These are phyloP conservation scores for Tetramorium parvispinum DNA, from an alignment of 1,140 invertebrate genomes.

Conservation along the genomic window DNA sequence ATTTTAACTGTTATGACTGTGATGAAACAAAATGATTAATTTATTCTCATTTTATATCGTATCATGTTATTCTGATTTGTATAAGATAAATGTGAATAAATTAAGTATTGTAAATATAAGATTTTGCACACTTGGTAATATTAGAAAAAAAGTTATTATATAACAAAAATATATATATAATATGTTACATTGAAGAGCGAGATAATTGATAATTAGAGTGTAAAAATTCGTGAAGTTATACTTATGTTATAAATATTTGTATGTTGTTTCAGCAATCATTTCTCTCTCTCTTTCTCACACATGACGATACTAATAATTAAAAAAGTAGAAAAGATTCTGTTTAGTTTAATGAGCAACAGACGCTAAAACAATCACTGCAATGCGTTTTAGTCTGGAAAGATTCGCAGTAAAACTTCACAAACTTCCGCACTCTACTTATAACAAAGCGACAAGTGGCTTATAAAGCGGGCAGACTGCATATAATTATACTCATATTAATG, in stretches of 20 bases:
- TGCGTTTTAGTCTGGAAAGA: neutral
- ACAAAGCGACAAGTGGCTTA: neutral
- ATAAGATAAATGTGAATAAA: constrained; percentile 24
- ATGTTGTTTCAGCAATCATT: neutral
- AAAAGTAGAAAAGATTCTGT: neutral
- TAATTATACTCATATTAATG: neutral
- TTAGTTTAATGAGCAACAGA: neutral
- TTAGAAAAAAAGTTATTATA: constrained; percentile 2
- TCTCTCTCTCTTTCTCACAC: neutral
- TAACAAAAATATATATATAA: constrained; percentile 10
- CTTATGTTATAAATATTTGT: neutral
- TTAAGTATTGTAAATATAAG: constrained; percentile 20
- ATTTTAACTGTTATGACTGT: constrained; percentile 40
- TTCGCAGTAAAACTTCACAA: neutral
- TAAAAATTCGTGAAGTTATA: neutral
- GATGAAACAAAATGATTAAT: constrained; percentile 27
- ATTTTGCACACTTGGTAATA: constrained; percentile 7
- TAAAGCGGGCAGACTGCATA: neutral
- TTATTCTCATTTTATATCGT: constrained; percentile 2
- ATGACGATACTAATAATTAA: neutral
- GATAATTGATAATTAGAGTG: neutral
- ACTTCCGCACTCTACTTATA: neutral
- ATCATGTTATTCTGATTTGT: neutral
- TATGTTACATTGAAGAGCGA: neutral
- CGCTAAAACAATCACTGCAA: neutral